A percentile compares a stretch with the other conserved stretches of the same genome.
phyloP scores from a whole-genome alignment of 2,113 vertebrate genomes.

The Melanotaenia duboulayi region DNA sequence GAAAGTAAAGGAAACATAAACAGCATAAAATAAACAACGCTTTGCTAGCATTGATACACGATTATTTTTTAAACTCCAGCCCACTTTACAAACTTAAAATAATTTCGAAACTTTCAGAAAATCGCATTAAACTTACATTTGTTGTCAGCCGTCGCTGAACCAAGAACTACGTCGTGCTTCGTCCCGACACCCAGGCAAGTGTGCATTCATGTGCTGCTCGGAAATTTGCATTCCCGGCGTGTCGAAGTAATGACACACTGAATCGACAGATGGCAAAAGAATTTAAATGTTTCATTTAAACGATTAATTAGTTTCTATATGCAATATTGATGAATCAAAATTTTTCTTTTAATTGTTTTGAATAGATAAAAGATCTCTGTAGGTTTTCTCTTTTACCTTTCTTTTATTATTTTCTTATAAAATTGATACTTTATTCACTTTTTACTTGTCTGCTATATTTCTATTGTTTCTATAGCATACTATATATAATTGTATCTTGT shows the following conservation, averaged over 20 bases:
- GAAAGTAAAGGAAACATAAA: conserved; percentile 42
- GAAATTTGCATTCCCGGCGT: background rate
- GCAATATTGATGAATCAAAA: no score
- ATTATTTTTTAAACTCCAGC: background rate
- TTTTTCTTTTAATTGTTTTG: no score
- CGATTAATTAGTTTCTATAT: no score
- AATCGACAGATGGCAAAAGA: no score
- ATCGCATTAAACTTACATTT: conserved; percentile 51
- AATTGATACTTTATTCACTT: no score
- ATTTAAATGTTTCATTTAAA: no score
- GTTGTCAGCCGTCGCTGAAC: conserved; percentile 1
- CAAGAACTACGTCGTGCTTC: background rate
- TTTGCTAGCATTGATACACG: background rate
- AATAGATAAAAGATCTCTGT: no score
- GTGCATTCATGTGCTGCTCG: conserved; percentile 46
- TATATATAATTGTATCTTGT: no score
- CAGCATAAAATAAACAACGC: background rate
- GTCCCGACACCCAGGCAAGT: background rate
- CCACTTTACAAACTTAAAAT: accelerated
- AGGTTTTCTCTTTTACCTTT: no score
- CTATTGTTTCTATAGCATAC: no score
- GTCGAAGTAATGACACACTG: background rate
- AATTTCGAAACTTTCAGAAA: accelerated
- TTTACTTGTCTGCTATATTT: no score
- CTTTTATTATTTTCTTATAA: no score